These are phyloP conservation scores for Neomicropteryx cornuta DNA, from an alignment of 1,140 invertebrate species.

Conservation along the genomic window DNA sequence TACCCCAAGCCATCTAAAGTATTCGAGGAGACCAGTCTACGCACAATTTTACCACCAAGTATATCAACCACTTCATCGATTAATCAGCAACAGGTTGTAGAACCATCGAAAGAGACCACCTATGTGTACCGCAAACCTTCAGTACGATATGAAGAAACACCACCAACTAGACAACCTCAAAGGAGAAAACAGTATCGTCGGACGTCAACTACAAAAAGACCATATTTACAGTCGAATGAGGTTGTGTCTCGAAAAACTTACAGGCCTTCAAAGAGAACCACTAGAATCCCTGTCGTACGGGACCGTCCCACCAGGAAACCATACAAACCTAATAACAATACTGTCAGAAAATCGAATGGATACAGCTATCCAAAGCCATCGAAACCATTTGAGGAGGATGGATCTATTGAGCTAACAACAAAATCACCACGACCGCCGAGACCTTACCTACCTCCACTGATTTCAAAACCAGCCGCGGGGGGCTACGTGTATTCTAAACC, in stretches of 20 bases:
- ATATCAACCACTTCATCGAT: too few species aligned
- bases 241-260: too few species aligned
- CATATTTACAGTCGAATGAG: too few species aligned
- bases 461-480: conserved; percentile 12
- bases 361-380: conserved; percentile 10
- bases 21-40: too few species aligned
- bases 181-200: background rate
- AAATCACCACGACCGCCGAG: background rate
- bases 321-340: conserved; percentile 9
- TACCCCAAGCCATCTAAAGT: conserved; percentile 13
- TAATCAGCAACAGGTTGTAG: too few species aligned
- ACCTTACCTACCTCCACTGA: conserved; percentile 9
- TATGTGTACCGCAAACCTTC: too few species aligned
- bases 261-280: conserved; percentile 11
- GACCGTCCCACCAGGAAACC: conserved; percentile 10
- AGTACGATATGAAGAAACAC: too few species aligned
- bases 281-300: conserved; percentile 6
- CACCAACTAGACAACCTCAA: conserved; percentile 7
- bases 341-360: conserved; percentile 9
- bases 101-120: too few species aligned
- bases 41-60: too few species aligned
- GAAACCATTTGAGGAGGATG: conserved; percentile 10
- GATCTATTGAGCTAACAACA: conserved; percentile 8
- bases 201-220: too few species aligned
- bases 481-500: conserved; percentile 38